Evolutionary conservation across 2,888 invertebrate species (phyloP).

Genomic region (Trichopria drosophilae): DNA sequence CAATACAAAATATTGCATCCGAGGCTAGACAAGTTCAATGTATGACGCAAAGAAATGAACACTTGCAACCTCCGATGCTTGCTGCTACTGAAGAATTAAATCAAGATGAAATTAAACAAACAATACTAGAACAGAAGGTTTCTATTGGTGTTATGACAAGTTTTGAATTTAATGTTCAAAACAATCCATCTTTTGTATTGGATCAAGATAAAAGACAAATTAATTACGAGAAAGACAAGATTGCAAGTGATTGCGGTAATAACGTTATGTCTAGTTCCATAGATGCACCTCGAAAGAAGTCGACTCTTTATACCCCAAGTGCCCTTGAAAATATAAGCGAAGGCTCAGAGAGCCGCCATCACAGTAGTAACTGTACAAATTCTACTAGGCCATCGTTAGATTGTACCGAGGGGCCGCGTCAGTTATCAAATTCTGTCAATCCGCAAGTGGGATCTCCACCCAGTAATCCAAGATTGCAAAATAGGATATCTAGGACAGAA

Average conservation of each 20-base stretch:
- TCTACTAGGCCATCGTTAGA: constrained; percentile 25
- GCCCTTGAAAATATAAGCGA: constrained; percentile 54
- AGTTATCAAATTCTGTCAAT: too few species aligned
- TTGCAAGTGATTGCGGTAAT: constrained; percentile 26
- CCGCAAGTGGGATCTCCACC: too few species aligned
- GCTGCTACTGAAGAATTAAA: too few species aligned
- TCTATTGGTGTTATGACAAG: constrained; percentile 75
- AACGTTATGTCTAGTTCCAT: constrained; percentile 28
- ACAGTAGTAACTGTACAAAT: constrained; percentile 44
- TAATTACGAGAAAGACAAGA: constrained; percentile 28
- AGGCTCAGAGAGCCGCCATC: constrained; percentile 52
- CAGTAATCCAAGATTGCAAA: too few species aligned
- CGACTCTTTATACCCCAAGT: constrained; percentile 41
- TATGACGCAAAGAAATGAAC: too few species aligned
- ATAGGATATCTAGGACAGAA: too few species aligned
- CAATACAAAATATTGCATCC: constrained; percentile 15
- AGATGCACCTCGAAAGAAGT: constrained; percentile 39
- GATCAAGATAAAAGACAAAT: constrained; percentile 35
- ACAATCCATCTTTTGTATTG: constrained; percentile 44
- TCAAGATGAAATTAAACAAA: constrained; percentile 45
- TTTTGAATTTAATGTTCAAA: constrained; percentile 64
- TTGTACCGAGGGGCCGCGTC: background rate
- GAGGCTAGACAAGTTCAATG: too few species aligned
- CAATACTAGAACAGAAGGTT: constrained; percentile 62
- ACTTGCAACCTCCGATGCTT: too few species aligned